A percentile compares a stretch with the other conserved stretches of the same genome.
These are phyloP conservation scores for Sussaba pulchella DNA, from an alignment of 2,888 invertebrate species.

Conservation along the genomic window DNA sequence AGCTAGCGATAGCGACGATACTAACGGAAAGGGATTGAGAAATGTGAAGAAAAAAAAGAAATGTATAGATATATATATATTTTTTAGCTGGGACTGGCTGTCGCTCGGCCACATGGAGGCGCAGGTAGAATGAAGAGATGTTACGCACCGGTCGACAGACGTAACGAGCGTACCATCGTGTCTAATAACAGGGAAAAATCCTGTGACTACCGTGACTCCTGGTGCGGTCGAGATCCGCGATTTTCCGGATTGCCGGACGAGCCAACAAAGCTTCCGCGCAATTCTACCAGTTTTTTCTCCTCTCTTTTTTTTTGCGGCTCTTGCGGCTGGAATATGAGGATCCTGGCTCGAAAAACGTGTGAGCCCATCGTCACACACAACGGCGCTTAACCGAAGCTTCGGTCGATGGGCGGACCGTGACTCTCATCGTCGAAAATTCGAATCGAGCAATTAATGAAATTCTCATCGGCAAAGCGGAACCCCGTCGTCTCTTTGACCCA, in stretches of 20 bases:
- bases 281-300: neutral
- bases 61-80: too few species aligned
- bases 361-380: neutral
- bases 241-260: conserved; percentile 13
- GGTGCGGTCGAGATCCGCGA: conserved; percentile 34
- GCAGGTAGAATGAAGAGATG: neutral
- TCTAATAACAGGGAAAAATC: conserved; percentile 69
- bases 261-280: neutral
- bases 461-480: neutral
- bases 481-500: conserved; percentile 14
- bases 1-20: neutral
- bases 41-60: neutral
- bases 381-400: too few species aligned
- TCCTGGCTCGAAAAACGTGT: neutral
- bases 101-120: neutral
- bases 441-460: conserved; percentile 23
- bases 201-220: conserved; percentile 46
- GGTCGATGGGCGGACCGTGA: too few species aligned
- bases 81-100: neutral
- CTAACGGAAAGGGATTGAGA: neutral
- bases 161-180: conserved; percentile 42
- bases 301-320: neutral
- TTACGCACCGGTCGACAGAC: conserved; percentile 5
- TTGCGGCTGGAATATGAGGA: neutral
- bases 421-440: neutral